These are phyloP conservation scores for Daktulosphaira vitifoliae DNA, from an alignment of 1,140 invertebrate genomes.

Conservation along the genomic window DNA sequence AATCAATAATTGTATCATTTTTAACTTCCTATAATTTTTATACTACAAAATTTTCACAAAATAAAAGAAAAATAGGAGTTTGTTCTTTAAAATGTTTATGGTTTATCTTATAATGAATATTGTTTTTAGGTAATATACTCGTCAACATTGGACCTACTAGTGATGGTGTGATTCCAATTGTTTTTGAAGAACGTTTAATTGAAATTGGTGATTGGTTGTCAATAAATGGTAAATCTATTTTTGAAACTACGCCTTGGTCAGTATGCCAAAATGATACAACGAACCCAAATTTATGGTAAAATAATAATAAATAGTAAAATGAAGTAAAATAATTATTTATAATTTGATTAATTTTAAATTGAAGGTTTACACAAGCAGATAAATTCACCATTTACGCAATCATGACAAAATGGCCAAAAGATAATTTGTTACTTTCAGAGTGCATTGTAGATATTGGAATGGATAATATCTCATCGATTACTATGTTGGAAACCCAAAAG, in stretches of 20 bases:
- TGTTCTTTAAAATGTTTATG: too few species aligned
- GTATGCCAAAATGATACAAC: slow-evolving; percentile 69
- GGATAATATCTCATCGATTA: slow-evolving; percentile 3
- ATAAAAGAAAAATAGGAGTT: too few species aligned
- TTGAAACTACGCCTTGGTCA: slow-evolving; percentile 64
- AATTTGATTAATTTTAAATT: background rate
- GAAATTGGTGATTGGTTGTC: slow-evolving; percentile 67
- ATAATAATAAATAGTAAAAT: background rate
- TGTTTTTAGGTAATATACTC: slow-evolving; percentile 61
- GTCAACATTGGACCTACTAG: slow-evolving; percentile 87
- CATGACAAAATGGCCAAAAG: slow-evolving; percentile 1
- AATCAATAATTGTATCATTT: too few species aligned
- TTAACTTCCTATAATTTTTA: too few species aligned
- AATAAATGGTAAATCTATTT: slow-evolving; percentile 84
- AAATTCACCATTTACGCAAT: slow-evolving; percentile 7
- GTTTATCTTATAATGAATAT: too few species aligned
- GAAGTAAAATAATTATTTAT: background rate
- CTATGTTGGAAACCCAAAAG: slow-evolving; percentile 16
- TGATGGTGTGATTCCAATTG: slow-evolving; percentile 76
- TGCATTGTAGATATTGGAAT: slow-evolving; percentile 7
- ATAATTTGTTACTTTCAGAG: background rate
- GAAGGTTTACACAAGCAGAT: slow-evolving; percentile 19
- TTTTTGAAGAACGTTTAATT: slow-evolving; percentile 79
- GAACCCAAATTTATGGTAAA: slow-evolving; percentile 64
- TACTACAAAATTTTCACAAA: too few species aligned